Evolutionary conservation across 2,888 invertebrate species (phyloP).

Genomic region (Myathropa florea): DNA sequence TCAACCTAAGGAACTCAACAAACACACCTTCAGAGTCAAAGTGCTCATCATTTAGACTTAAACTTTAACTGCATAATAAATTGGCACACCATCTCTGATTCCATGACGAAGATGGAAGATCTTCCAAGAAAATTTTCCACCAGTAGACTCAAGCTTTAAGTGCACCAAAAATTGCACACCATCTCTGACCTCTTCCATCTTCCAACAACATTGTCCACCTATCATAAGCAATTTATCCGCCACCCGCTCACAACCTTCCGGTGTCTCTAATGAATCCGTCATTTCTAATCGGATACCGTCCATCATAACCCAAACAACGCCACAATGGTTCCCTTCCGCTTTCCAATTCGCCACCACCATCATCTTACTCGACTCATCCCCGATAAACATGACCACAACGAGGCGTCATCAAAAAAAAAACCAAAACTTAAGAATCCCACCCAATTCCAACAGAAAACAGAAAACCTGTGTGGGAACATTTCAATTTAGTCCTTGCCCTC

Average conservation of each 20-base stretch:
- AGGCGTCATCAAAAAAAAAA: neutral
- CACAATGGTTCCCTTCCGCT: neutral
- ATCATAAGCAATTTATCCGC: no score
- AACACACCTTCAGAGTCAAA: no score
- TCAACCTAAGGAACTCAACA: no score
- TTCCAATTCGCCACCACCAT: neutral
- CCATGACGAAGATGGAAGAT: no score
- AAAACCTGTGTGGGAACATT: slow-evolving; percentile 22
- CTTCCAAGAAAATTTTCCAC: no score
- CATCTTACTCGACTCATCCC: neutral
- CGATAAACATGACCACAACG: slow-evolving; percentile 28
- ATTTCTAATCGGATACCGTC: neutral
- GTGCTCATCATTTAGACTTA: no score
- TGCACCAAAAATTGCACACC: no score
- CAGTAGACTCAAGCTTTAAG: no score
- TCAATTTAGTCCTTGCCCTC: slow-evolving; percentile 12
- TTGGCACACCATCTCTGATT: no score
- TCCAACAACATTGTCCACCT: no score
- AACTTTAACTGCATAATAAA: no score
- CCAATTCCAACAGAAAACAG: neutral
- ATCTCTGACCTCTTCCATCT: no score
- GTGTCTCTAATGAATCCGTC: neutral
- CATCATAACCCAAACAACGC: neutral
- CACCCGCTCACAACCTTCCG: neutral
- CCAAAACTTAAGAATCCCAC: neutral